Evolutionary conservation across 2,888 invertebrate genomes (phyloP).

Genomic region (Acanthopleura granulata): DNA sequence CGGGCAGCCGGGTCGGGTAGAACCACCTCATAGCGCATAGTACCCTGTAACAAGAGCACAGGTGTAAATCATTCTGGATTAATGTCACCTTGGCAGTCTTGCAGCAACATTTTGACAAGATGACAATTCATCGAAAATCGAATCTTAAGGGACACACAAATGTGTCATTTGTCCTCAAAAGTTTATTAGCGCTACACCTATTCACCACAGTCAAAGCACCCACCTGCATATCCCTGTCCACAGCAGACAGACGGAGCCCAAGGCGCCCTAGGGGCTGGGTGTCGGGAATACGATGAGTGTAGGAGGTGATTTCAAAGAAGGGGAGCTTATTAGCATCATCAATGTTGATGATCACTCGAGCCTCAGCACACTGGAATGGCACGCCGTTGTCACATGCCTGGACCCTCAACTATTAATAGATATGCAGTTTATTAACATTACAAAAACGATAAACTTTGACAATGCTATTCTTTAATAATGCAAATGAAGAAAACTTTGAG

Average conservation of each 20-base stretch:
- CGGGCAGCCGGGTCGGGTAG: neutral
- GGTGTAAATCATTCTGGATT: too few species aligned
- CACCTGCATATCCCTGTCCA: neutral
- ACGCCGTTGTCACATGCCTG: conserved; percentile 59
- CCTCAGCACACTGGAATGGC: conserved; percentile 44
- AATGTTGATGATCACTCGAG: neutral
- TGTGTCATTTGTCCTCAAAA: too few species aligned
- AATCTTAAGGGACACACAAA: too few species aligned
- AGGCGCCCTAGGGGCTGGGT: neutral
- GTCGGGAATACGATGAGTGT: neutral
- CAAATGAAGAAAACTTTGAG: too few species aligned
- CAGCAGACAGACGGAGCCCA: conserved; percentile 4
- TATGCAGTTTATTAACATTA: too few species aligned
- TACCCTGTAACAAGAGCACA: neutral
- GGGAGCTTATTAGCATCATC: neutral
- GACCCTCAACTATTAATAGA: conserved; percentile 38
- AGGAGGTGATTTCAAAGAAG: neutral
- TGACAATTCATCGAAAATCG: too few species aligned
- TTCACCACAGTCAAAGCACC: neutral
- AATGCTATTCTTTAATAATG: too few species aligned
- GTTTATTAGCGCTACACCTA: too few species aligned
- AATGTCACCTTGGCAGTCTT: too few species aligned
- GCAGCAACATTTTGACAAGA: too few species aligned
- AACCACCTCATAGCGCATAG: conserved; percentile 1
- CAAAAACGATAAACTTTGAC: too few species aligned